A percentile compares a stretch with the other conserved stretches of the same genome.
Conservation (phyloP, 2,888 invertebrate species). For the Spisula subtruncata region DNA sequence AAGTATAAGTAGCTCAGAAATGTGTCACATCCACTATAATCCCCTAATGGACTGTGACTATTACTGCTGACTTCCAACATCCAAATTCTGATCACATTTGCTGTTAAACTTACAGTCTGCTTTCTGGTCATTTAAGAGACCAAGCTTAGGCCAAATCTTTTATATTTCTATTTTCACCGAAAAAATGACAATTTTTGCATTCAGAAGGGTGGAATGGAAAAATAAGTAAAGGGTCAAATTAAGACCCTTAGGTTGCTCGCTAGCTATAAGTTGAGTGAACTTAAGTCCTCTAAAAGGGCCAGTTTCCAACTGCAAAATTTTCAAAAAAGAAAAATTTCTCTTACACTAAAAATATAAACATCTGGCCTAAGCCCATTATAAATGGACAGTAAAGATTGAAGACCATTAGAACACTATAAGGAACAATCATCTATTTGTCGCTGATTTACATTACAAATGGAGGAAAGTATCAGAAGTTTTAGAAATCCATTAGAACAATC, state of each 20-base stretch:
- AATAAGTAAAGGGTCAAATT: too few relatives aligned
- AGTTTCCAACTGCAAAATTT: too few relatives aligned
- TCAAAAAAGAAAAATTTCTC: too few relatives aligned
- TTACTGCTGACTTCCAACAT: neutral
- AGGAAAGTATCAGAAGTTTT: neutral
- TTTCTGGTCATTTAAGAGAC: neutral
- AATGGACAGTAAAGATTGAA: neutral
- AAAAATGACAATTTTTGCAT: too few relatives aligned
- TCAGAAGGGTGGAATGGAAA: too few relatives aligned
- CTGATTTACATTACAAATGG: neutral
- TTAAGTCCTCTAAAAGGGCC: too few relatives aligned
- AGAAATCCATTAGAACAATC: slow-evolving; percentile 14
- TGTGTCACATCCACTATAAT: neutral
- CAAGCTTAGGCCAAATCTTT: neutral
- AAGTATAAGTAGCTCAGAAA: neutral
- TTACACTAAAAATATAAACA: too few relatives aligned
- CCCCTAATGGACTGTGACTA: neutral
- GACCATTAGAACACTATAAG: neutral
- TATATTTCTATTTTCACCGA: too few relatives aligned
- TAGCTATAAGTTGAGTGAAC: too few relatives aligned
- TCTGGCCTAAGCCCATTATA: neutral
- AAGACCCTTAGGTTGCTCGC: too few relatives aligned
- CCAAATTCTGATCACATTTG: neutral
- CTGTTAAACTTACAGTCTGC: neutral
- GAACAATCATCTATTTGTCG: neutral